Conservation (phyloP, 2,113 vertebrate species). For the Aldabrachelys gigantea region DNA sequence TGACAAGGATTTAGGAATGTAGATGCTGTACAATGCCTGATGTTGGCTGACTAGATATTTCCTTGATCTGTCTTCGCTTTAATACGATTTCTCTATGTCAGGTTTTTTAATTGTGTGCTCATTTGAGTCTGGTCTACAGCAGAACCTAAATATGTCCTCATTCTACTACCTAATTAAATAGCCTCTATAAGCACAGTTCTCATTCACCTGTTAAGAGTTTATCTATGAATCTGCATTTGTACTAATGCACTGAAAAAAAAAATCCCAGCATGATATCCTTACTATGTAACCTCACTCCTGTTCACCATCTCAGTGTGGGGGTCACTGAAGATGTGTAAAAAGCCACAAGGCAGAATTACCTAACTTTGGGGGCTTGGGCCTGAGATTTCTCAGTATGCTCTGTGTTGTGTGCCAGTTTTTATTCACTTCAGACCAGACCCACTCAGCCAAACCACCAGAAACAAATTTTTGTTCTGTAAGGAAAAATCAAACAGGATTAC, state of each 20-base stretch:
- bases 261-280: background rate
- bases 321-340: background rate
- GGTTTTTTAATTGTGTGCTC: background rate
- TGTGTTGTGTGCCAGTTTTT: background rate
- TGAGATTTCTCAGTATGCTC: background rate
- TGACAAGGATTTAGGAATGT: slow-evolving; percentile 25
- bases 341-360: no score
- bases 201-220: background rate
- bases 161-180: background rate
- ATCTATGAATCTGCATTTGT: background rate
- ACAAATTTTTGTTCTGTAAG: background rate
- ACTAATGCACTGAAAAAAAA: background rate
- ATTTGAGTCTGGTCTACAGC: background rate
- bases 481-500: background rate
- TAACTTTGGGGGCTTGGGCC: background rate
- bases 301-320: background rate
- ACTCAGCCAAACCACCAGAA: background rate
- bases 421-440: background rate
- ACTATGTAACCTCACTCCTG: background rate
- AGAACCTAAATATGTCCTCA: slow-evolving; percentile 1
- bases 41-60: background rate
- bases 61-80: slow-evolving; percentile 6
- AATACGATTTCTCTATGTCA: background rate
- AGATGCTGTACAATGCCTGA: background rate
- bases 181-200: background rate